Evolutionary conservation across 2,113 vertebrate genomes (phyloP).

Genomic region (Oplegnathus fasciatus): DNA sequence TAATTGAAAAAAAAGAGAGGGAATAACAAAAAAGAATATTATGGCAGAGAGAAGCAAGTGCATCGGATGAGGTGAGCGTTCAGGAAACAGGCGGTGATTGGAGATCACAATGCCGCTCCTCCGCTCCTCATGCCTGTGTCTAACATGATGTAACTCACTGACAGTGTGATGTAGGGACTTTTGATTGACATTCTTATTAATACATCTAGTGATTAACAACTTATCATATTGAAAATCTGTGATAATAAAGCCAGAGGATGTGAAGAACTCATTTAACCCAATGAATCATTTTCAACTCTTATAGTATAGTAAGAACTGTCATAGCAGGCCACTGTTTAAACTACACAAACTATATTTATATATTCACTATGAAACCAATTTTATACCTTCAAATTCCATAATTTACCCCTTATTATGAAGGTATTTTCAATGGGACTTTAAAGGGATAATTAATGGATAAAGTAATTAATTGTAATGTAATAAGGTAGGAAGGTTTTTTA

Average conservation of each 20-base stretch:
- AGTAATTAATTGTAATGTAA: neutral
- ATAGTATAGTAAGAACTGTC: neutral
- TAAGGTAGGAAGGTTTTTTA: neutral
- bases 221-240: neutral
- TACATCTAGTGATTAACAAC: neutral
- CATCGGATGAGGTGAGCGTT: slow-evolving; percentile 93
- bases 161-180: slow-evolving; percentile 4
- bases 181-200: slow-evolving; percentile 19
- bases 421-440: neutral
- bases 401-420: too few species aligned
- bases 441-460: neutral
- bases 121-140: slow-evolving; percentile 21
- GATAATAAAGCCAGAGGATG: slow-evolving; percentile 15
- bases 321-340: neutral
- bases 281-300: neutral
- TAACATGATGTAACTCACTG: slow-evolving; percentile 54
- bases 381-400: neutral
- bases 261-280: slow-evolving; percentile 8
- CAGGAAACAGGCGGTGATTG: slow-evolving; percentile 92
- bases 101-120: slow-evolving; percentile 82
- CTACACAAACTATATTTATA: neutral
- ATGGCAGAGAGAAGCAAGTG: slow-evolving; percentile 91
- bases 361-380: neutral
- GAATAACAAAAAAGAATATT: slow-evolving; percentile 98
- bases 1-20: slow-evolving; percentile 99